These are phyloP conservation scores for Mus musculus DNA, from an alignment of 2,113 vertebrate species.

Conservation along the genomic window GRCm39 chr1:51620001-51620500, in stretches of 20 bases:
- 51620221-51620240: not conserved
- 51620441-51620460: conserved; percentile 24
- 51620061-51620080: not conserved
- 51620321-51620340: not conserved
- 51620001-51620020: not conserved
- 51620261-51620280: not conserved
- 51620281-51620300: not conserved
- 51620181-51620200: not conserved
- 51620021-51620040: not conserved
- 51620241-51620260: not conserved
- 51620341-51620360: not conserved
- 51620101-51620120: not conserved
- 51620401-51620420: not conserved
- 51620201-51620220: not conserved
- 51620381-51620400: not conserved
- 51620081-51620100: not conserved
- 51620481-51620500: not conserved
- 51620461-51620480: not conserved
- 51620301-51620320: not conserved
- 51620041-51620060: not conserved
- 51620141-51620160: not conserved
- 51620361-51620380: not conserved
- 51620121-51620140: not conserved
- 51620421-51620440: not conserved
- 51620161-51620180: not conserved